phyloP scores from a whole-genome alignment of 2,797 vertebrate genomes.

The Gallirallus australis region DNA sequence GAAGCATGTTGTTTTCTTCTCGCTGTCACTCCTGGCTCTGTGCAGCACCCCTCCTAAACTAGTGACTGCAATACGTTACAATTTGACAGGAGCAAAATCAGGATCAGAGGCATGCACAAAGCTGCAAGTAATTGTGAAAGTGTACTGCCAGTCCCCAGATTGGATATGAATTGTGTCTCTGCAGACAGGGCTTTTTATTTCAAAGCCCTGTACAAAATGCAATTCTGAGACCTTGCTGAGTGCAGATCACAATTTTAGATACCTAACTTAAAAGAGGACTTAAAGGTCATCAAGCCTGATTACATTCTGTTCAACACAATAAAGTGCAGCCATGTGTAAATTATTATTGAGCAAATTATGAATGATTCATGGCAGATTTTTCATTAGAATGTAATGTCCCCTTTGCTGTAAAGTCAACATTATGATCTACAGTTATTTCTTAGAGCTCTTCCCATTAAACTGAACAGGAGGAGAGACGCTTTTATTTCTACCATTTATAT shows the following conservation, averaged over 20 bases:
- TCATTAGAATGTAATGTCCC: conserved; percentile 65
- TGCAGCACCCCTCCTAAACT: not conserved
- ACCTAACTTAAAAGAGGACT: conserved; percentile 73
- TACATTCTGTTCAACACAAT: conserved; percentile 69
- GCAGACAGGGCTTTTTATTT: not conserved
- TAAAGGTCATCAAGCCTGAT: conserved; percentile 80
- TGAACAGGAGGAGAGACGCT: conserved; percentile 7
- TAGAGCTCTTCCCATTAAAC: conserved; percentile 48
- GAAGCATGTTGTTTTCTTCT: not conserved
- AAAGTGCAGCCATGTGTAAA: conserved; percentile 68
- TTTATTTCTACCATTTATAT: conserved; percentile 11
- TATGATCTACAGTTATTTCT: conserved; percentile 59
- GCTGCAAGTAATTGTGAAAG: conserved; percentile 13
- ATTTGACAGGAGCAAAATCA: conserved; percentile 11
- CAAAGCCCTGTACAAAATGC: conserved; percentile 1
- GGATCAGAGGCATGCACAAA: not conserved
- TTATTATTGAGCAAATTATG: conserved; percentile 69
- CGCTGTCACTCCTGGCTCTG: not conserved
- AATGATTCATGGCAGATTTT: conserved; percentile 67
- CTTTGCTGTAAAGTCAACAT: conserved; percentile 69
- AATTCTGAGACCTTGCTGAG: conserved; percentile 47
- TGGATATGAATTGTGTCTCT: not conserved
- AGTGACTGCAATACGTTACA: not conserved
- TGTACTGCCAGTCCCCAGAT: not conserved
- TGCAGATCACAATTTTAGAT: conserved; percentile 69